Evolutionary conservation across 2,888 invertebrate genomes (phyloP).

Genomic region (Helobdella robusta): DNA sequence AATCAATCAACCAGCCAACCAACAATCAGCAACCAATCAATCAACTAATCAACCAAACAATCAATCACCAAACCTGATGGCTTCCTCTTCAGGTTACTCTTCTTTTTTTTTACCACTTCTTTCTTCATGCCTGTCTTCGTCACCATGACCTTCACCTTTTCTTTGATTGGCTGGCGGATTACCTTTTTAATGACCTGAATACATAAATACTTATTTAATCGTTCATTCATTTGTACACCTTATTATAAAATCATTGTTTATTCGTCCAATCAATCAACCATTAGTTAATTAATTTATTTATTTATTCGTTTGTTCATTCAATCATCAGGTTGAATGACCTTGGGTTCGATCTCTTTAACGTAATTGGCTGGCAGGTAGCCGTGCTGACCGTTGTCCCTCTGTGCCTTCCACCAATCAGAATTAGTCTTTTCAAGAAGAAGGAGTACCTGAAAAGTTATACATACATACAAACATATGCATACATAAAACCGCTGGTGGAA

Average conservation of each 20-base stretch:
- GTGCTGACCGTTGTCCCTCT: conserved; percentile 78
- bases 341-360: conserved; percentile 79
- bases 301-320: too few species aligned
- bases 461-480: not conserved
- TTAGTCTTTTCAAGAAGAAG: conserved; percentile 86
- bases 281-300: too few species aligned
- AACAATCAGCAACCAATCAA: not conserved
- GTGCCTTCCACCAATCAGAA: conserved; percentile 98
- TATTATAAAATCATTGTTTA: too few species aligned
- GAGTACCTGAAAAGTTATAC: conserved; percentile 57
- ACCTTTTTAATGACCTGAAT: conserved; percentile 46
- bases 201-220: too few species aligned
- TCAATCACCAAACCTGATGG: conserved; percentile 41
- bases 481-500: too few species aligned
- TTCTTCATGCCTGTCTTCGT: conserved; percentile 60
- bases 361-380: conserved; percentile 97
- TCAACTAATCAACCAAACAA: not conserved
- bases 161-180: conserved; percentile 70
- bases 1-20: not conserved
- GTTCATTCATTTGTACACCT: too few species aligned
- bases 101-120: conserved; percentile 29
- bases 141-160: conserved; percentile 71
- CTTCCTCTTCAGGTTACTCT: conserved; percentile 51
- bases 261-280: too few species aligned
- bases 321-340: too few species aligned